Conservation (phyloP, 2,888 invertebrate species). For the Brachyptera risi region DNA sequence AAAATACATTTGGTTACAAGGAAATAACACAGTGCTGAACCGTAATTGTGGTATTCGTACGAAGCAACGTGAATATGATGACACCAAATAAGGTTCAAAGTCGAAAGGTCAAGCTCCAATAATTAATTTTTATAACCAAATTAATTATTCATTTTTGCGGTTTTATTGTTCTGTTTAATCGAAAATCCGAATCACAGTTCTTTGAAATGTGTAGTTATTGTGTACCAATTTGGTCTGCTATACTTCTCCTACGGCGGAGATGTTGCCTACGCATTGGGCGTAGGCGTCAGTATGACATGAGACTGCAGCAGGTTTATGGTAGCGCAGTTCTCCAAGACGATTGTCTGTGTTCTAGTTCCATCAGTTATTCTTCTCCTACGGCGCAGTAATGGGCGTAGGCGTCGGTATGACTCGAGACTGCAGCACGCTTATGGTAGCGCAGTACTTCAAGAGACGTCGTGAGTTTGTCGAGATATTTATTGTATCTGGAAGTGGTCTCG, state of each 20-base stretch:
- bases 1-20: no score
- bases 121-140: no score
- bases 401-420: conserved; percentile 83
- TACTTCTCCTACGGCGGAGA: conserved; percentile 75
- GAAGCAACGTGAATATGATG: no score
- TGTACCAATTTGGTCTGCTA: conserved; percentile 70
- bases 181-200: no score
- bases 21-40: no score
- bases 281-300: conserved; percentile 80
- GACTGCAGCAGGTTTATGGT: conserved; percentile 87
- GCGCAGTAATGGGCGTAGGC: conserved; percentile 63
- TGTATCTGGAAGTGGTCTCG: conserved; percentile 79
- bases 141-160: no score
- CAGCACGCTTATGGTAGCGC: conserved; percentile 84
- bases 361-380: conserved; percentile 83
- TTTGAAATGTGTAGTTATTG: no score
- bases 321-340: conserved; percentile 81
- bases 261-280: no score
- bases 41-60: no score
- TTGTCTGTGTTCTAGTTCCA: conserved; percentile 57
- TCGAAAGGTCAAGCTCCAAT: no score
- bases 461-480: conserved; percentile 87
- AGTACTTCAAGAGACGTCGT: conserved; percentile 79
- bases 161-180: no score
- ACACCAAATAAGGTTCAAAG: no score